Base-by-base conservation (phyloP, 37 sponge, comb jelly and placozoan genomes). In the Lycopodina hypogea region DNA sequence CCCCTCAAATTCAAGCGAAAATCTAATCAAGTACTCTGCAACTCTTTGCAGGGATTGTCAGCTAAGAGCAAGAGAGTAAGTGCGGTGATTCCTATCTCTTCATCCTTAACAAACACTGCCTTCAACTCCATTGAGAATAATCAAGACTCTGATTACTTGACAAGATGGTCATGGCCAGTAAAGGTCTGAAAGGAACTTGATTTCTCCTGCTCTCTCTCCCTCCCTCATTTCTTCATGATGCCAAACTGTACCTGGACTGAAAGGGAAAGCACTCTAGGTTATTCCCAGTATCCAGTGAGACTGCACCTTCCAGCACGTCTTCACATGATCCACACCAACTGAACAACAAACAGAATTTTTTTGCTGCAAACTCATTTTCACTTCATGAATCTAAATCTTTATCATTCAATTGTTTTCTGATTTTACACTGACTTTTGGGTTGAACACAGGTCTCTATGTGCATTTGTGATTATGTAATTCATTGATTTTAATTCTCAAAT, bases 131-230 rank as follows among this genome's bases (percentile, higher is more conserved):
- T 77, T 29, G 77, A 77, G 64, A 64, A 77, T 42, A 62, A 12
- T n/a, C 11, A 40, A 62, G 42, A 50, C 35, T 64, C 35, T 1
- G 81, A 87, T 26, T 59, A 74, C 21, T 38, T 81, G 30, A 60
- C 81, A n/a, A 66, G 83, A 64, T 87, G 88, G 88, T 87, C 88
- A 3, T 86, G 87, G 87, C 87, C 87, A 3, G 55, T 79, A 32
- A 75, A 74, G 35, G 81, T 52, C 1, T 77, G 66, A 36, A 79
- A n/a, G n/a, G n/a, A n/a, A n/a, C n/a, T n/a, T n/a, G n/a, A n/a
- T n/a, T 0, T 29, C 42, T 15, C 42, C 1, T 30, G 67, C 22
- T 34, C 52, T 26, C 33, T 15, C 21, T 17, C 37, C 19, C 35
- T 8, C 30, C 30, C 24, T 11, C 6, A 3, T 32, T 67, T 30